Percentiles rank a stretch among this genome's conserved stretches.
These are phyloP conservation scores for Tetraneura akinire DNA, from an alignment of 1,140 invertebrate genomes.

Conservation along the genomic window DNA sequence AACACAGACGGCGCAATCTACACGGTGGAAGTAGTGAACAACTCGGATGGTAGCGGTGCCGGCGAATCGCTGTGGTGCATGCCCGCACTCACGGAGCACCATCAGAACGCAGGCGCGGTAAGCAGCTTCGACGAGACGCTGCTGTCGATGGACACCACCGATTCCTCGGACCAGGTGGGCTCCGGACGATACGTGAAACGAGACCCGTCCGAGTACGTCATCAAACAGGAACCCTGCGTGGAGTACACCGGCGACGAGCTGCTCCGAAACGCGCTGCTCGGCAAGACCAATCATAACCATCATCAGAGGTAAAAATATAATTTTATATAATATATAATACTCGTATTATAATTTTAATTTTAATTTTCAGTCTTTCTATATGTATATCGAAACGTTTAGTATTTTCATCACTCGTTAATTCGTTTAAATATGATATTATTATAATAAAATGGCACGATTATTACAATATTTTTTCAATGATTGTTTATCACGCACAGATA, in stretches of 20 bases:
- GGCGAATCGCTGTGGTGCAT: slow-evolving; percentile 55
- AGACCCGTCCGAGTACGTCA: slow-evolving; percentile 50
- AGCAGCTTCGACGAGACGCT: slow-evolving; percentile 73
- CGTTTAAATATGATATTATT: no score
- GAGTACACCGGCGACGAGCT: slow-evolving; percentile 70
- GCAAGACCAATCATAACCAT: slow-evolving; percentile 61
- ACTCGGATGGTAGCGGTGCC: slow-evolving; percentile 57
- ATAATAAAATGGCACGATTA: no score
- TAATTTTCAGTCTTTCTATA: no score
- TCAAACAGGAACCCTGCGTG: slow-evolving; percentile 54
- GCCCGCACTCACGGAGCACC: slow-evolving; percentile 58
- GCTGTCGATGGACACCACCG: slow-evolving; percentile 63
- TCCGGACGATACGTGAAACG: slow-evolving; percentile 53
- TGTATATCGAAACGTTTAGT: no score
- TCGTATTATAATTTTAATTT: no score
- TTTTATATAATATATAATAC: no score
- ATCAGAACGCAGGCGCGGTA: slow-evolving; percentile 56
- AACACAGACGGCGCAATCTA: slow-evolving; percentile 65
- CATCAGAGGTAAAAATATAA: slow-evolving; percentile 55
- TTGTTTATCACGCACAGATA: not conserved
- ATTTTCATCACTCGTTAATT: no score
- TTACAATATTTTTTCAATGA: no score
- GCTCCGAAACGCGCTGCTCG: slow-evolving; percentile 77
- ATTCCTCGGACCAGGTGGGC: slow-evolving; percentile 66
- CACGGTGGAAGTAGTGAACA: slow-evolving; percentile 64